These are phyloP conservation scores for Epizoanthus scotinus DNA, from an alignment of 92 coral and sea anemone species.

Conservation along the genomic window DNA sequence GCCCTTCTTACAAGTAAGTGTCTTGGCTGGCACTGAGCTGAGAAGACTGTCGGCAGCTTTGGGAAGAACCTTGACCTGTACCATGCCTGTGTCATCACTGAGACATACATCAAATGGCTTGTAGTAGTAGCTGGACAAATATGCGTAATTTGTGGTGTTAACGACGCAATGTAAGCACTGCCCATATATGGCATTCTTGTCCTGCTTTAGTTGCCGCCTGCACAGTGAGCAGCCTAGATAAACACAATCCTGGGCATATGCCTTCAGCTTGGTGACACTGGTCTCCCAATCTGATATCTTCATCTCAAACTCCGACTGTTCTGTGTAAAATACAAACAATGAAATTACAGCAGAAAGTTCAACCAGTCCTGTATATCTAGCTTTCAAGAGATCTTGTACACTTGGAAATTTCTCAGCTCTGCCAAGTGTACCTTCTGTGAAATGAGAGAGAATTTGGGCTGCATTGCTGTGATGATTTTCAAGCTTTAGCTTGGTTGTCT, in stretches of 20 bases:
- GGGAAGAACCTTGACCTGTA: constrained; percentile 48
- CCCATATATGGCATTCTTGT: constrained; percentile 73
- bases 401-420: constrained; percentile 47
- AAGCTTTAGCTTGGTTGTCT: constrained; percentile 72
- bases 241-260: constrained; percentile 45
- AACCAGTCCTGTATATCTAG: constrained; percentile 71
- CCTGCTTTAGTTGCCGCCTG: constrained; percentile 68
- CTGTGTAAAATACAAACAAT: constrained; percentile 43
- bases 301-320: constrained; percentile 27
- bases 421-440: constrained; percentile 9
- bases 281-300: constrained; percentile 33
- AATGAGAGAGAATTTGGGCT: constrained; percentile 23
- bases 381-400: constrained; percentile 62
- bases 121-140: constrained; percentile 58
- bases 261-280: constrained; percentile 23
- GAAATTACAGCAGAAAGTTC: constrained; percentile 57
- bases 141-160: constrained; percentile 52
- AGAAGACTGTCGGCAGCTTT: constrained; percentile 59
- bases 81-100: constrained; percentile 38
- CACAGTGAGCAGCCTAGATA: constrained; percentile 86
- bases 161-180: constrained; percentile 77
- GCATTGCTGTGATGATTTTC: constrained; percentile 42
- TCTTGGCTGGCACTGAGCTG: constrained; percentile 54
- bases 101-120: constrained; percentile 51
- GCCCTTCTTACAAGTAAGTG: constrained; percentile 31